Conservation (phyloP, 2,113 vertebrate genomes). For the Psammodynastes pulverulentus region DNA sequence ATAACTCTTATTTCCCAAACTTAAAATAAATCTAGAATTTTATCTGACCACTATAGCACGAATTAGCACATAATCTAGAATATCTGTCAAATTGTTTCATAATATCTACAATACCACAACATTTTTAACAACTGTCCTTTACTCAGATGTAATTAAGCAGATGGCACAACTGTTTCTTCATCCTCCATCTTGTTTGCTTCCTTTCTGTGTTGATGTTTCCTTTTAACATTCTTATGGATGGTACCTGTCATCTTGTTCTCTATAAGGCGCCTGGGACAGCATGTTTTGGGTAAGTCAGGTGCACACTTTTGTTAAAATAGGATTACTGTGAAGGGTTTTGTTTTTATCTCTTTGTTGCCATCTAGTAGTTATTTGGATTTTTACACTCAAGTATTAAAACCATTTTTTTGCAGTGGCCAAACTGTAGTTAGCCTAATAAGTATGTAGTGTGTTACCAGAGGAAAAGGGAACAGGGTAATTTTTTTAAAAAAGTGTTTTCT, state of each 20-base stretch:
- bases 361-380: neutral
- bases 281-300: neutral
- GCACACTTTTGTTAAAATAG: neutral
- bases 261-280: neutral
- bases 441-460: neutral
- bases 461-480: neutral
- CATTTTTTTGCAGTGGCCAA: neutral
- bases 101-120: neutral
- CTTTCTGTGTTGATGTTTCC: neutral
- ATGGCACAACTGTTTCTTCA: neutral
- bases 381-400: neutral
- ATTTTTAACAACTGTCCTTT: neutral
- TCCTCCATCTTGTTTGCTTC: neutral
- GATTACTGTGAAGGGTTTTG: neutral
- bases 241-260: neutral
- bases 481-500: neutral
- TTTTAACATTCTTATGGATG: neutral
- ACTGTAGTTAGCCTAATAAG: neutral
- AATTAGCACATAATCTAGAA: neutral
- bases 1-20: neutral
- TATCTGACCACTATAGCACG: neutral
- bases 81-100: neutral
- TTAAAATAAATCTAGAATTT: neutral
- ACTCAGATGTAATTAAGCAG: neutral
- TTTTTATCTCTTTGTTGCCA: neutral